Percentiles rank a stretch among this genome's conserved stretches.
Evolutionary conservation across 2,113 vertebrate genomes (phyloP).

Genomic region (Tor tambroides): DNA sequence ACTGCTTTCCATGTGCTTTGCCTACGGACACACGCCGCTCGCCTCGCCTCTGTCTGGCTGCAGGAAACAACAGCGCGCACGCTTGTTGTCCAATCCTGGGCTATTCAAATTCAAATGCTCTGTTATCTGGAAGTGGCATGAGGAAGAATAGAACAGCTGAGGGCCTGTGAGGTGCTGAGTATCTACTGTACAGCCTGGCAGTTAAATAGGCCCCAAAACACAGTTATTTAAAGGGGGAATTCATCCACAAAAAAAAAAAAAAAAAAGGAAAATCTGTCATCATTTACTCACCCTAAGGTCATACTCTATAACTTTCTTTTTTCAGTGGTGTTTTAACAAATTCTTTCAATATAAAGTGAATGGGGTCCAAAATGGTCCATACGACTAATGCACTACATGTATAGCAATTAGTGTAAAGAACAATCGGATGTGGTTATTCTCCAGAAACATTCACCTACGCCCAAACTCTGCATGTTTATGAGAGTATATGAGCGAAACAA

Average conservation of each 20-base stretch:
- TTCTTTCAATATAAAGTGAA: neutral
- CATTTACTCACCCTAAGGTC: neutral
- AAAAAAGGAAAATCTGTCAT: neutral
- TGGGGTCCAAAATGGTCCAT: neutral
- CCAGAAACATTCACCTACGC: neutral
- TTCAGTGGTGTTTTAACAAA: neutral
- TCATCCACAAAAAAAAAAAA: too few species aligned
- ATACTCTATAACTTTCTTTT: neutral
- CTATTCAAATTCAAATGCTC: conserved; percentile 54
- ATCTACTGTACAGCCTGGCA: conserved; percentile 15
- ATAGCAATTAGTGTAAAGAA: neutral
- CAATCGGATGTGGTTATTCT: neutral
- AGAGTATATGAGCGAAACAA: neutral
- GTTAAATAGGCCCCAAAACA: neutral
- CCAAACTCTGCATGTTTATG: neutral
- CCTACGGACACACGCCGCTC: conserved; percentile 56
- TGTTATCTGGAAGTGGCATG: conserved; percentile 54
- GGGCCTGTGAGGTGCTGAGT: neutral
- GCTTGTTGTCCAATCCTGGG: conserved; percentile 10
- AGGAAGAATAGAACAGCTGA: conserved; percentile 33
- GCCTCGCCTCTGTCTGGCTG: conserved; percentile 30
- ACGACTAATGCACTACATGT: neutral
- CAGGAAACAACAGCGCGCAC: conserved; percentile 40
- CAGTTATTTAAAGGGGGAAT: neutral
- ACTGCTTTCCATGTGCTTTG: conserved; percentile 66